These are phyloP conservation scores for Pristionchus maxplancki DNA, from an alignment of 2,888 invertebrate genomes.

Conservation along the genomic window DNA sequence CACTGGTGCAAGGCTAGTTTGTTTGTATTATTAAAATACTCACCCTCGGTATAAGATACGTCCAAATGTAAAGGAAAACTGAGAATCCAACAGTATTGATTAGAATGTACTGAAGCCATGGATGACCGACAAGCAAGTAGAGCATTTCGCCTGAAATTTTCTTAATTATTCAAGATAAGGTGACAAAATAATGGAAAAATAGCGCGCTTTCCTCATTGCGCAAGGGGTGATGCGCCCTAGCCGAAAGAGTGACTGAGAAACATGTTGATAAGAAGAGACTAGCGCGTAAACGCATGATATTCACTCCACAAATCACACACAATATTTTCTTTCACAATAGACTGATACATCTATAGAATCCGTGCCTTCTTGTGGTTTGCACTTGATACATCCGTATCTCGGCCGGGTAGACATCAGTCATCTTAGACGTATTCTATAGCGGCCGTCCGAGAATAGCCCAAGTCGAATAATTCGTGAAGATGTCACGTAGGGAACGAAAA, in stretches of 20 bases:
- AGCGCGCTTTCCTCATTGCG: background rate
- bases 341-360: background rate
- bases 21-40: background rate
- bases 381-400: background rate
- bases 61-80: background rate
- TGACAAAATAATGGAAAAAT: background rate
- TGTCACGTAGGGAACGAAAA: background rate
- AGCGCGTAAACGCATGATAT: background rate
- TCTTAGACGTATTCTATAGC: too few relatives aligned
- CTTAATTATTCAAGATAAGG: background rate
- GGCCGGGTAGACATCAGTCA: background rate
- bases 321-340: background rate
- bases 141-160: background rate
- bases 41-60: background rate
- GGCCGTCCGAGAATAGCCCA: too few relatives aligned
- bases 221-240: background rate
- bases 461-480: too few relatives aligned
- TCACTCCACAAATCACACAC: background rate
- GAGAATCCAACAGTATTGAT: slow-evolving; percentile 14
- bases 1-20: background rate
- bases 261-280: background rate
- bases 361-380: background rate
- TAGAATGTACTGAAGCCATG: slow-evolving; percentile 20
- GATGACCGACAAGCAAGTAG: background rate
- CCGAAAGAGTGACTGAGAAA: background rate